Conservation (phyloP, 2,888 invertebrate species). For the Drosophila peninsularis region DNA sequence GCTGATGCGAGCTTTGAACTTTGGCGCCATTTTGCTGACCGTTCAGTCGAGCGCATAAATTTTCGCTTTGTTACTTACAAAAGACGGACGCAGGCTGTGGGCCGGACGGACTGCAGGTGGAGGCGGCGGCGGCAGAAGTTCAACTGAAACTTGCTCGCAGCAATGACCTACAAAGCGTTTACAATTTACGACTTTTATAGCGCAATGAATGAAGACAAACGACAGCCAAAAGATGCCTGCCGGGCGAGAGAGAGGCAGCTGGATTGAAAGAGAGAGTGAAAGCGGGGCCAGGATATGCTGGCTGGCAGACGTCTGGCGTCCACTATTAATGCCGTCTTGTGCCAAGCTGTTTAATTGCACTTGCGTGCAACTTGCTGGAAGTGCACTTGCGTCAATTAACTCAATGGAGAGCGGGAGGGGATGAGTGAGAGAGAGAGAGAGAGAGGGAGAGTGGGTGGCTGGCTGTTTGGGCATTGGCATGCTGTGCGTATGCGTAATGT, state of each 20-base stretch:
- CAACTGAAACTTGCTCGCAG: constrained; percentile 60
- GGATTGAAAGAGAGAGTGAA: constrained; percentile 1
- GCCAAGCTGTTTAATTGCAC: constrained; percentile 76
- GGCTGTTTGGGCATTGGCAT: neutral
- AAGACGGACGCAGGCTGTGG: neutral
- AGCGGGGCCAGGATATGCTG: constrained; percentile 23
- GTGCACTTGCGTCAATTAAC: constrained; percentile 65
- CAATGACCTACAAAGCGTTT: constrained; percentile 79
- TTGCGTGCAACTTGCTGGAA: constrained; percentile 67
- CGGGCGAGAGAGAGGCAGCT: neutral
- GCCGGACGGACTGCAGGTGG: neutral
- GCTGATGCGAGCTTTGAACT: constrained; percentile 70
- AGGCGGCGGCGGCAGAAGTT: constrained; percentile 32
- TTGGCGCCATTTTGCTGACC: constrained; percentile 80
- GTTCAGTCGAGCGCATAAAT: constrained; percentile 69
- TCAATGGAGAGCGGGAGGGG: neutral
- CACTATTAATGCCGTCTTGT: constrained; percentile 37
- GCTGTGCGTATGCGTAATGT: constrained; percentile 67
- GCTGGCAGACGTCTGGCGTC: constrained; percentile 35
- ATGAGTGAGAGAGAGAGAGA: neutral
- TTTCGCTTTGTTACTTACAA: constrained; percentile 49
- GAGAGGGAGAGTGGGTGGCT: no score
- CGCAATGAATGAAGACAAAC: constrained; percentile 75
- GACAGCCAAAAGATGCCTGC: constrained; percentile 42
- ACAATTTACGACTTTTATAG: constrained; percentile 71